Base-by-base conservation (phyloP, 92 coral and sea anemone genomes). In the Siderastrea siderea region DNA sequence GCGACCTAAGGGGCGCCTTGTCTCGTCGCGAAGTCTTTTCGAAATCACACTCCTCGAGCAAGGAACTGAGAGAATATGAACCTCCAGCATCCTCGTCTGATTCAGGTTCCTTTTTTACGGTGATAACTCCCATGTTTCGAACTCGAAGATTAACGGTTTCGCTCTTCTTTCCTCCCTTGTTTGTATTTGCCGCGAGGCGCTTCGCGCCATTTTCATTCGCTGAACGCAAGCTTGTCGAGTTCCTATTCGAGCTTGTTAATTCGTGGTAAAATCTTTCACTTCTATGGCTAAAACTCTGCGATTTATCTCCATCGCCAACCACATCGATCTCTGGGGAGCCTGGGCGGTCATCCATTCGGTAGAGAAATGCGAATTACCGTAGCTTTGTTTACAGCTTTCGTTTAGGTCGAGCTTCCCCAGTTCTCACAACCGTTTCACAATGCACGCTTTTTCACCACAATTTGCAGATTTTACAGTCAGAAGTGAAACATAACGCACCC, bases 21-120 rank as follows among this genome's bases (percentile, higher is more conserved):
- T 81, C 54, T 15, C n/a, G 47, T 6, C 57, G 49, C 13, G 87
- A 38, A 9, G 73, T 75, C 44, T 83, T 47, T 2, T 48, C 74
- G 74, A 84, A 84, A 74, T 84, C 87, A 65, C 87, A 84, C 43
- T 84, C 80, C 15, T 84, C 52, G 4, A 84, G 87, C 68, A 84
- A 76, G 51, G 87, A 74, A 48, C 87, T 84, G 26, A 84, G 71
- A 13, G 87, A 73, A 64, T 73, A 84, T 6, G 73, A 74, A 38
- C 64, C 60, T 47, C 61, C 80, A 8, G 43, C 7, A 38, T 84
- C 81, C 50, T 84, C 87, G 16, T 84, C 87, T 26, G 80, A 48
- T 47, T 73, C 80, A 17, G 87, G 87, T 45, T 84, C 87, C 44
- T 84, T 74, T 63, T 84, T 84, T 51, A 84, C 87, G 14, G n/a